These are phyloP conservation scores for Anseranas semipalmata DNA, from an alignment of 2,113 vertebrate species.

Conservation along the genomic window DNA sequence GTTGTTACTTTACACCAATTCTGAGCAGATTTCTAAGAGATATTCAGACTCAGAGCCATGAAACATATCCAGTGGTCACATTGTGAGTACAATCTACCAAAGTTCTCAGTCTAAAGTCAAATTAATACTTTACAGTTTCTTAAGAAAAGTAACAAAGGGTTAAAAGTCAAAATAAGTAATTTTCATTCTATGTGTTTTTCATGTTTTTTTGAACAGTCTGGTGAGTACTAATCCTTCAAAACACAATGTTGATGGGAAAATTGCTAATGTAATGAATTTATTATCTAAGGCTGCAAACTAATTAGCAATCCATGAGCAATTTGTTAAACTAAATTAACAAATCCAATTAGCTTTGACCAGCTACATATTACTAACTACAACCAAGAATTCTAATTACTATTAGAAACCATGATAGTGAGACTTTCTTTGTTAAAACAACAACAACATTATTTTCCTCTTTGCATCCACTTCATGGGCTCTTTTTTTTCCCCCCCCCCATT, in stretches of 20 bases:
- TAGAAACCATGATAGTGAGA: neutral
- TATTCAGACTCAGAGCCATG: neutral
- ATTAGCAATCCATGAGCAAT: neutral
- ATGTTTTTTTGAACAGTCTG: neutral
- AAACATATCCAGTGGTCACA: neutral
- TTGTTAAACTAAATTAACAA: neutral
- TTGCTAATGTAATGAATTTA: neutral
- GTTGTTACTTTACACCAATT: neutral
- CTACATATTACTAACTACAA: neutral
- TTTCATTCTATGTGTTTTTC: neutral
- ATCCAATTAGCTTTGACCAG: neutral
- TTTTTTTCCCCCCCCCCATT: no score
- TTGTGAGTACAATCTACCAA: neutral
- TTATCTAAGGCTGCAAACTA: neutral
- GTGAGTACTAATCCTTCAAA: neutral
- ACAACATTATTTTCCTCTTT: neutral
- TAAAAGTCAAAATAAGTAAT: neutral
- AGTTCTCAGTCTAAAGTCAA: neutral
- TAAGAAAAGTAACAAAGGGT: neutral
- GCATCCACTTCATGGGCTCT: neutral
- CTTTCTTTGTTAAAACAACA: neutral
- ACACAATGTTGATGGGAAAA: neutral
- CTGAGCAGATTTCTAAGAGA: neutral
- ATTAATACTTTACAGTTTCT: neutral
- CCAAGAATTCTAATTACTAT: neutral